Base-by-base conservation (phyloP, 2,113 vertebrate species). In the Catharus fuscescens region DNA sequence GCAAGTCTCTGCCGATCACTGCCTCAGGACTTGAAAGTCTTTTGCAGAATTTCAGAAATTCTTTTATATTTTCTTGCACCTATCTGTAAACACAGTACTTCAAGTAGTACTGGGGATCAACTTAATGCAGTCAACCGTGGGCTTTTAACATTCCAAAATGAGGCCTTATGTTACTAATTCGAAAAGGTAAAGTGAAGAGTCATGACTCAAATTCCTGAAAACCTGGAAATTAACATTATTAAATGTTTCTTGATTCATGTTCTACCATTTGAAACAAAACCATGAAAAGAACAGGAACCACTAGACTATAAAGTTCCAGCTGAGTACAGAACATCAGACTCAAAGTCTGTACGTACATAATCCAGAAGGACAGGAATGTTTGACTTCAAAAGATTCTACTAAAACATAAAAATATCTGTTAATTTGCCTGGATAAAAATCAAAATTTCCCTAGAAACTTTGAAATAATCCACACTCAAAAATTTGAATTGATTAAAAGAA, bases 41-140 rank as follows among this genome's bases (percentile, higher is more conserved):
- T 71, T 10, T 12, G 10, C 26, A 94, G 7, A 44, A 44, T 42
- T 70, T 48, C 32, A 74, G 50, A 88, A 80, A 10, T 24, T 17
- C 31, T 61, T 71, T 53, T n/a, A 0, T 15, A n/a, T 66, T 79
- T 65, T 54, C 40, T 72, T 82, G 26, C 12, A 80, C 21, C 36
- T 72, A 31, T 60, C 12, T 14, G 11, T 69, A 82, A 59, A 73
- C 18, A 61, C 6, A 50, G 25, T 21, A 88, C 17, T 61, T 66
- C 20, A 90, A 80, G 40, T 6, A 76, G 6, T 52, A 82, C 44
- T 32, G 32, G 9, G 9, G 16, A 79, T 76, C 44, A 52, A 38
- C 9, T 6, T 59, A 54, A 29, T 1, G 0, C 18, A 83, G 20
- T 57, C 59, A 77, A 9, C 10, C 10, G 7, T 3, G 2, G 4